phyloP scores from a whole-genome alignment of 2,797 vertebrate genomes.

The Chrysocyon brachyurus region DNA sequence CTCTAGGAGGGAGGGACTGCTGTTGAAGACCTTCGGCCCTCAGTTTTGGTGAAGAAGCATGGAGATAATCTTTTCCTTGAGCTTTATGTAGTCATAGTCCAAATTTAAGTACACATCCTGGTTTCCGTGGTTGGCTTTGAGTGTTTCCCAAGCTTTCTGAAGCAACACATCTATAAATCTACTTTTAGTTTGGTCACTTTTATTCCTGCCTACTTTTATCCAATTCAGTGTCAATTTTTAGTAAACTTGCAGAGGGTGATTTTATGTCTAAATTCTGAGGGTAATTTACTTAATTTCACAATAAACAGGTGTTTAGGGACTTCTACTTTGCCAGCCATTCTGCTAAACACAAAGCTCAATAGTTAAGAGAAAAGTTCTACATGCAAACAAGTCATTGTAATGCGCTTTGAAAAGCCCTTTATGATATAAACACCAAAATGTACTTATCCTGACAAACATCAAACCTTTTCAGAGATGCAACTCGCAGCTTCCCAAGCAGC shows the following conservation, averaged over 20 bases:
- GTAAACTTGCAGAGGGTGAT: not conserved
- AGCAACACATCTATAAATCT: not conserved
- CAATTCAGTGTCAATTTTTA: not conserved
- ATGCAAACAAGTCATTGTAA: not conserved
- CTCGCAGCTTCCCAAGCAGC: not conserved
- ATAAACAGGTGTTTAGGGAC: not conserved
- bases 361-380: not conserved
- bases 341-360: not conserved
- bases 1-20: not conserved
- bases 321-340: slow-evolving; percentile 15
- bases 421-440: slow-evolving; percentile 2
- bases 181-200: not conserved
- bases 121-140: not conserved
- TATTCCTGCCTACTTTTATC: not conserved
- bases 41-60: not conserved
- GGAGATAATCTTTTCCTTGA: not conserved
- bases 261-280: not conserved
- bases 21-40: not conserved
- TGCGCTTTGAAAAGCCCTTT: not conserved
- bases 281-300: slow-evolving; percentile 25
- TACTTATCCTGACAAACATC: not conserved
- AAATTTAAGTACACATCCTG: not conserved
- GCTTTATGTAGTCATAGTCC: not conserved
- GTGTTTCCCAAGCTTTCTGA: not conserved
- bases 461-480: slow-evolving; percentile 9